These are phyloP conservation scores for Drosophila nr. perissopoda DNA, from an alignment of 2,888 invertebrate genomes.

Conservation along the genomic window DNA sequence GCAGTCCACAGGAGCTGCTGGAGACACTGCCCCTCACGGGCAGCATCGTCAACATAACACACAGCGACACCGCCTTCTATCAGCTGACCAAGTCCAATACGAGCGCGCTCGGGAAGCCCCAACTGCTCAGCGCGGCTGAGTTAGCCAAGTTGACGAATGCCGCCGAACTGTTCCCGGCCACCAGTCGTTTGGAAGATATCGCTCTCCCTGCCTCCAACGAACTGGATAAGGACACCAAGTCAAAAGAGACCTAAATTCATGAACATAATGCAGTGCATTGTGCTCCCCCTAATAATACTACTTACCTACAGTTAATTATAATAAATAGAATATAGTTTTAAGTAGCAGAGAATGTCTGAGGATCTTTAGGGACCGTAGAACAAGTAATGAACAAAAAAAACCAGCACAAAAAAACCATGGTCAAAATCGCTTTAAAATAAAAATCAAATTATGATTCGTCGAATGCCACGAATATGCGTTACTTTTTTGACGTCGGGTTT, in stretches of 20 bases:
- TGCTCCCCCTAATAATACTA: constrained; percentile 40
- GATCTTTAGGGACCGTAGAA: constrained; percentile 29
- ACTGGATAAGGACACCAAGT: constrained; percentile 32
- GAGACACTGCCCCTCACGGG: constrained; percentile 84
- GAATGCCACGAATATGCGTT: constrained; percentile 32
- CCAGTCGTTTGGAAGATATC: constrained; percentile 25
- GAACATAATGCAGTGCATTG: constrained; percentile 67
- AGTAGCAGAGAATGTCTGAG: constrained; percentile 74
- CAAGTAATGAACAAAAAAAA: constrained; percentile 1
- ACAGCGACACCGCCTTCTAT: constrained; percentile 84
- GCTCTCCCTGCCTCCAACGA: constrained; percentile 51
- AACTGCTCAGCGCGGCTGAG: constrained; percentile 70
- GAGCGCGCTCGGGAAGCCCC: constrained; percentile 73
- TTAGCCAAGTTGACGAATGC: constrained; percentile 75
- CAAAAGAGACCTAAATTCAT: constrained; percentile 27
- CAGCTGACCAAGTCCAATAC: constrained; percentile 81
- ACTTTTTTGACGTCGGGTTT: constrained; percentile 17
- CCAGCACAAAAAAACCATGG: constrained; percentile 33
- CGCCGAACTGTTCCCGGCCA: constrained; percentile 70
- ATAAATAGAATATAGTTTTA: constrained; percentile 26
- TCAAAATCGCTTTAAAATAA: constrained; percentile 51
- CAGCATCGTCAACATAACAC: constrained; percentile 84
- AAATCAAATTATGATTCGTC: constrained; percentile 34
- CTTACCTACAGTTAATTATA: constrained; percentile 30
- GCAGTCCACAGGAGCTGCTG: constrained; percentile 83